Evolutionary conservation across 2,113 vertebrate species (phyloP), one percentile per base, ranked within the genome.

Genomic region (Microcebus murinus): DNA sequence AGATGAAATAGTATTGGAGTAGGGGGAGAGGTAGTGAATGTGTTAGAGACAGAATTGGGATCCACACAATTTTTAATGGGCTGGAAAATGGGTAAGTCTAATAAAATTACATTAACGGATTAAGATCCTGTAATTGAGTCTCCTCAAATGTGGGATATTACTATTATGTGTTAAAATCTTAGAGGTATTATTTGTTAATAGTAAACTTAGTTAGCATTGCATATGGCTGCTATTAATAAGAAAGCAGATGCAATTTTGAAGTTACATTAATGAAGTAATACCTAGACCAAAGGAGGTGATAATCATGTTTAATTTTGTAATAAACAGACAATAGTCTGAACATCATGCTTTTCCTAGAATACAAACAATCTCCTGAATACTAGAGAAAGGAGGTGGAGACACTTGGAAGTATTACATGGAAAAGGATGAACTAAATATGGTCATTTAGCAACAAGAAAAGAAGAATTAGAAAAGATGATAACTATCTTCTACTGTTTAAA

Each of bases 191-290:
- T 36, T 81, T 10, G 21, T 59, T 79, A 63, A 74, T n/a, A 85
- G 23, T 61, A 89, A 92, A 71, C 11, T 76, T 50, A 79, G 50
- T 82, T 94, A 67, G 68, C 11, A 55, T 52, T 57, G 52, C 42
- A 0, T 34, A 1, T 68, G 25, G 4, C 52, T 88, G 18, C 52
- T 55, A 55, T 55, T 55, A 55, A 57, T 68, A 61, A 81, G 95
- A 93, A 84, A 34, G 34, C 27, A 68, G 67, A 61, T 80, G 23
- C 89, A 57, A 80, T 80, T 80, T 83, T 25, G 39, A 15, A 15
- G 23, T 79, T 93, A 87, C 48, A 79, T 74, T 57, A 89, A 80
- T 88, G 36, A 77, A 96, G 45, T 48, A 34, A 71, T 82, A 31
- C 23, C 18, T 89, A 48, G 55, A 88, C 23, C 8, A 45, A 93